A percentile compares a stretch with the other conserved stretches of the same genome.
Evolutionary conservation across 2,797 vertebrate genomes (phyloP).

Genomic region (Chelon labrosus): DNA sequence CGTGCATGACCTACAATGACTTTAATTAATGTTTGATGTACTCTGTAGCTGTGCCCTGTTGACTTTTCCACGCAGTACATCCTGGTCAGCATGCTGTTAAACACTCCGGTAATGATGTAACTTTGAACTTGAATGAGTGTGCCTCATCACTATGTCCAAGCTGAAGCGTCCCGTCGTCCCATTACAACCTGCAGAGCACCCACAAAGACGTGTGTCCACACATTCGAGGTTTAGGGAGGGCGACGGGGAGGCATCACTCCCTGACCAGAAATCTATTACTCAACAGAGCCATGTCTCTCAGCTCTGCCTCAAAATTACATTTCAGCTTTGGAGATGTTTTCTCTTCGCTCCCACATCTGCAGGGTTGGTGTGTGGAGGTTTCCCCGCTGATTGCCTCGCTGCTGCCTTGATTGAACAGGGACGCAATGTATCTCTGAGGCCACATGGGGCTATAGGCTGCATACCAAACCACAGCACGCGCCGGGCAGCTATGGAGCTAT

Average conservation of each 20-base stretch:
- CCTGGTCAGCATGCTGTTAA: conserved; percentile 11
- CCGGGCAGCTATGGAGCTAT: conserved; percentile 25
- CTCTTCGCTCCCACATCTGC: conserved; percentile 35
- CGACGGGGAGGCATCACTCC: conserved; percentile 29
- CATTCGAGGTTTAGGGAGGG: conserved; percentile 17
- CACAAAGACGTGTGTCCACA: conserved; percentile 33
- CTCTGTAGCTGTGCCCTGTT: conserved; percentile 18
- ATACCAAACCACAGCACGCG: conserved; percentile 59
- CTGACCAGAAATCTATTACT: conserved; percentile 61
- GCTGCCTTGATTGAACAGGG: conserved; percentile 55
- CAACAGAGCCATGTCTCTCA: conserved; percentile 58
- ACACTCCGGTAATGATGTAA: conserved; percentile 33
- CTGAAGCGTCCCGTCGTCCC: conserved; percentile 35
- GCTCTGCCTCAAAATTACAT: conserved; percentile 68
- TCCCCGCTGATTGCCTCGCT: conserved; percentile 62
- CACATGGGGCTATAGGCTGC: conserved; percentile 49
- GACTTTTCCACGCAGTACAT: conserved; percentile 55
- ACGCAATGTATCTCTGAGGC: conserved; percentile 44
- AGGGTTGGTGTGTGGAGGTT: conserved; percentile 37
- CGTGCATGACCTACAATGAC: conserved; percentile 24
- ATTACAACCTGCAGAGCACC: conserved; percentile 24
- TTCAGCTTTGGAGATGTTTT: conserved; percentile 43
- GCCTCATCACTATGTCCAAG: not conserved
- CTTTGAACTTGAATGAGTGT: conserved; percentile 10
- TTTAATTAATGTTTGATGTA: conserved; percentile 46